Conservation (phyloP, 2,888 invertebrate species). For the Dichetophora obliterata region DNA sequence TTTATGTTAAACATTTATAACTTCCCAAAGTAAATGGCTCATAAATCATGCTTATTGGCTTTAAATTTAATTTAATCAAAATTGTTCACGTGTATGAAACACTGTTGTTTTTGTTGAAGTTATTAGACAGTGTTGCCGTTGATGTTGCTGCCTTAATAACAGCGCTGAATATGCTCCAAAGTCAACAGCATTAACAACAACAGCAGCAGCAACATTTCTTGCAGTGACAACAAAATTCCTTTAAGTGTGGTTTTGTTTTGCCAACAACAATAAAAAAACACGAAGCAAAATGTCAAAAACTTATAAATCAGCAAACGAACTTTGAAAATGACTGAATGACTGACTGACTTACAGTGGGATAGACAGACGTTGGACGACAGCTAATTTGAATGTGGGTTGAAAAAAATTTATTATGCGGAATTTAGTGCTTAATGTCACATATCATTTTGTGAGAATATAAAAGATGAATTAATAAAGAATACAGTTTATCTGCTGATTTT, state of each 20-base stretch:
- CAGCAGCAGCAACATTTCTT: not conserved
- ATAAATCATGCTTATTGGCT: slow-evolving; percentile 22
- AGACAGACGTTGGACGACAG: not conserved
- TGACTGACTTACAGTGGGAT: not conserved
- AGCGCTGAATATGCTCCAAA: slow-evolving; percentile 21
- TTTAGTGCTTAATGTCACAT: slow-evolving; percentile 36
- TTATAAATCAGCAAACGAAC: not conserved
- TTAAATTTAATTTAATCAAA: not conserved
- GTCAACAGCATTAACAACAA: not conserved
- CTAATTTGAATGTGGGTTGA: slow-evolving; percentile 20
- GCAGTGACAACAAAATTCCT: not conserved
- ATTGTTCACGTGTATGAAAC: not conserved
- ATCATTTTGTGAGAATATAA: not conserved
- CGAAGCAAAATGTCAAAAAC: not conserved
- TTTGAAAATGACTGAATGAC: not conserved
- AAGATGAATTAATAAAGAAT: not conserved
- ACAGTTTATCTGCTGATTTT: not conserved
- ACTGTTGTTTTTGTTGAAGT: slow-evolving; percentile 31
- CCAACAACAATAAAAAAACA: slow-evolving; percentile 1
- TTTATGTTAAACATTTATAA: not conserved
- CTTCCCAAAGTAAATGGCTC: not conserved
- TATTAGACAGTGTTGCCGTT: slow-evolving; percentile 20
- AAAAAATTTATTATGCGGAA: slow-evolving; percentile 30
- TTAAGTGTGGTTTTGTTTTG: not conserved
- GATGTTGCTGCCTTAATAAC: slow-evolving; percentile 28